Conservation (phyloP, 2,797 vertebrate genomes). For the Picus viridis region DNA sequence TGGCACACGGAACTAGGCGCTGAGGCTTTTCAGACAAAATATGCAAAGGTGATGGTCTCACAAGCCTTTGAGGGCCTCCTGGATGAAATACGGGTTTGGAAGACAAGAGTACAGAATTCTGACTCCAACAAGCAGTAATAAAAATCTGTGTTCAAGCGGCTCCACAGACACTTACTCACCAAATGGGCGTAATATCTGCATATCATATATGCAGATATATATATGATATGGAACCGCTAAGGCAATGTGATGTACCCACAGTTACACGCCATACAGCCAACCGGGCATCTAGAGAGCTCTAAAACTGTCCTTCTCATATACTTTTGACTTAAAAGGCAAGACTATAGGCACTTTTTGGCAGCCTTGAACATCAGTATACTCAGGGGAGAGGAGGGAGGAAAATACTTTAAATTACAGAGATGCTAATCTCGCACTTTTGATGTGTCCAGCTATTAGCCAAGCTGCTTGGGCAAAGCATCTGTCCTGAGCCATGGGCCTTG, state of each 20-base stretch:
- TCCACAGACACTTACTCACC: slow-evolving; percentile 28
- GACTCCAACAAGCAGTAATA: slow-evolving; percentile 45
- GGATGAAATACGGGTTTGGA: slow-evolving; percentile 30
- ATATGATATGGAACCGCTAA: slow-evolving; percentile 5
- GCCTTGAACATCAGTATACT: slow-evolving; percentile 5
- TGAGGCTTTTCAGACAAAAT: slow-evolving; percentile 62
- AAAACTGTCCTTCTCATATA: neutral
- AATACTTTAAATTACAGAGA: slow-evolving; percentile 58
- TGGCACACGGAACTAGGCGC: neutral
- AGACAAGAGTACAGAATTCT: slow-evolving; percentile 28
- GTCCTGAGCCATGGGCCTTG: neutral
- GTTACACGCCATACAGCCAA: neutral
- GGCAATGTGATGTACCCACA: neutral
- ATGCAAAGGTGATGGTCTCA: slow-evolving; percentile 62
- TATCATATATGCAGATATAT: neutral
- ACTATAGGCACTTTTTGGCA: slow-evolving; percentile 35
- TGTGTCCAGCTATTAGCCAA: neutral
- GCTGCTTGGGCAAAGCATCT: neutral
- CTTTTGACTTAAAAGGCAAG: slow-evolving; percentile 51
- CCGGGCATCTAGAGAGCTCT: slow-evolving; percentile 27
- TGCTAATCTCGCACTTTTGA: slow-evolving; percentile 50
- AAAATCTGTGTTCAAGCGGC: slow-evolving; percentile 24
- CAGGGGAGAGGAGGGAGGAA: slow-evolving; percentile 27
- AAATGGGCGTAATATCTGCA: slow-evolving; percentile 18
- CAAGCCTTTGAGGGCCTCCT: slow-evolving; percentile 48